Conservation (phyloP, 2,113 vertebrate genomes). For the Neofelis nebulosa region DNA sequence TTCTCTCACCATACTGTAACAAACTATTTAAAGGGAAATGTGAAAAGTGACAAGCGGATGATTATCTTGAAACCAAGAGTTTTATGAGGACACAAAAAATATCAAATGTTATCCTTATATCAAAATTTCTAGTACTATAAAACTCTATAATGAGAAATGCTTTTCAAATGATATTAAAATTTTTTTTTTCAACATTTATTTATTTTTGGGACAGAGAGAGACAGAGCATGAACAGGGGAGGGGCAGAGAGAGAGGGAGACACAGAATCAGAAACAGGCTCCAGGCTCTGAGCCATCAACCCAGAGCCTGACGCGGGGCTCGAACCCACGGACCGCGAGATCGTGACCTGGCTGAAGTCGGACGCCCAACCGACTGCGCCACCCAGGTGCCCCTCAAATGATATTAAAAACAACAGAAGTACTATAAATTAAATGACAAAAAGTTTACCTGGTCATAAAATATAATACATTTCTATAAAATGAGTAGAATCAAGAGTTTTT, state of each 20-base stretch:
- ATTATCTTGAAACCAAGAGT: constrained; percentile 20
- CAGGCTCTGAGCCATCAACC: too few relatives aligned
- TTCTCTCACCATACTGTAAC: neutral
- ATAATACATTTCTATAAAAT: constrained; percentile 18
- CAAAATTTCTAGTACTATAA: constrained; percentile 31
- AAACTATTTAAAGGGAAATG: neutral
- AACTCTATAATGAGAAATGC: neutral
- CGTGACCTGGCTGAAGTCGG: too few relatives aligned
- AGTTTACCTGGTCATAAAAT: neutral
- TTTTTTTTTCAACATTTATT: too few relatives aligned
- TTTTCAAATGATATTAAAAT: neutral
- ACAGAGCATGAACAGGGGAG: too few relatives aligned
- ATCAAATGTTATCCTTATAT: neutral
- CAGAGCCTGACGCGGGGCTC: too few relatives aligned
- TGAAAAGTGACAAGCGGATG: neutral
- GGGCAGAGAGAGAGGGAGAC: too few relatives aligned
- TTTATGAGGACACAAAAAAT: constrained; percentile 19
- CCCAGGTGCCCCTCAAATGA: too few relatives aligned
- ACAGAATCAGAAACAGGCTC: too few relatives aligned
- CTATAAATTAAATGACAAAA: constrained; percentile 9
- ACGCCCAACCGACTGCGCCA: too few relatives aligned
- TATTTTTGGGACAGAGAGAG: too few relatives aligned
- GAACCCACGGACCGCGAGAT: too few relatives aligned
- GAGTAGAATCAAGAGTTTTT: neutral
- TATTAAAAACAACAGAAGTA: neutral